phyloP scores from a whole-genome alignment of 2,888 invertebrate species.

The Autographa pulchrina region DNA sequence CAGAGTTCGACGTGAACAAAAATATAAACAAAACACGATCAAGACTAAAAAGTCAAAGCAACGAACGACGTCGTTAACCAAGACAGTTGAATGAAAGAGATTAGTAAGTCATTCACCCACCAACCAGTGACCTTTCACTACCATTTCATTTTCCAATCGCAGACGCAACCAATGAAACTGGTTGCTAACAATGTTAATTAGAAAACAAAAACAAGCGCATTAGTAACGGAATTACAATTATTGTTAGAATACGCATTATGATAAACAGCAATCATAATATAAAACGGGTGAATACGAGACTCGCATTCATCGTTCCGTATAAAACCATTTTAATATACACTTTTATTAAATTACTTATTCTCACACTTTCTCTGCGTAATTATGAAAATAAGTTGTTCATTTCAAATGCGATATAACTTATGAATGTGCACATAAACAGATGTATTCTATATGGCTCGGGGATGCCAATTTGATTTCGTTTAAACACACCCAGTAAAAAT shows the following conservation, averaged over 20 bases:
- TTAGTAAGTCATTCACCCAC: constrained; percentile 39
- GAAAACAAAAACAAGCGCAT: constrained; percentile 35
- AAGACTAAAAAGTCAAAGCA: neutral
- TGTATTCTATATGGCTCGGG: too few species aligned
- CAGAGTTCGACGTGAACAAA: neutral
- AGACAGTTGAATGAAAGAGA: constrained; percentile 34
- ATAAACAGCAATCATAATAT: constrained; percentile 30
- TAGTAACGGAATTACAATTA: constrained; percentile 22
- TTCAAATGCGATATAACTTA: neutral
- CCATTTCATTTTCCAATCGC: constrained; percentile 34
- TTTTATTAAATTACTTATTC: neutral
- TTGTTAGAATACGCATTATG: constrained; percentile 20
- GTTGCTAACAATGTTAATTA: constrained; percentile 30
- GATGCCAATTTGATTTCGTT: too few species aligned
- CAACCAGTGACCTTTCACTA: constrained; percentile 51
- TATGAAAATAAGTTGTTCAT: neutral
- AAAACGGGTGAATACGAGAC: neutral
- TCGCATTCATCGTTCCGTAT: constrained; percentile 4
- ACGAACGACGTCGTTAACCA: constrained; percentile 10
- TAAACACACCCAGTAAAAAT: too few species aligned
- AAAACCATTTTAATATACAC: neutral
- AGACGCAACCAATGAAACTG: constrained; percentile 27
- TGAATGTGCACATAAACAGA: neutral
- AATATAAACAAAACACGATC: neutral
- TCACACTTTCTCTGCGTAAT: constrained; percentile 3